phyloP scores from a whole-genome alignment of 2,113 vertebrate species.

The Lepidothrix coronata region DNA sequence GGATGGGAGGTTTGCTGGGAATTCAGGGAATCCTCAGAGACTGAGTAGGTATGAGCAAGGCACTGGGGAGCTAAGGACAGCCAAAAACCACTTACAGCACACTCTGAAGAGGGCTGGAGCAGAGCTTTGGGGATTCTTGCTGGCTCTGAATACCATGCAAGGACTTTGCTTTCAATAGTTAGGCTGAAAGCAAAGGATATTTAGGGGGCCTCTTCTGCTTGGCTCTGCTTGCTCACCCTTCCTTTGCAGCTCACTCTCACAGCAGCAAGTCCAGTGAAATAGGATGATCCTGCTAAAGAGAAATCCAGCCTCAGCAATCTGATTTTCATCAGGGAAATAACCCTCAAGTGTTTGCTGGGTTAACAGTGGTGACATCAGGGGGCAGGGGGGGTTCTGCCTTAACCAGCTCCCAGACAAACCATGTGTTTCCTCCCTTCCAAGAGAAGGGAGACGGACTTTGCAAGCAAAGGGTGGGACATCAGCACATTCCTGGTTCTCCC shows the following conservation, averaged over 20 bases:
- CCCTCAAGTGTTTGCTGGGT: background rate
- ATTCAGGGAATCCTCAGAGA: background rate
- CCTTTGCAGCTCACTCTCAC: background rate
- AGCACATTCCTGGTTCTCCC: background rate
- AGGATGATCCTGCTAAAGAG: background rate
- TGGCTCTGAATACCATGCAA: fast-evolving
- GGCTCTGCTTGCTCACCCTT: background rate
- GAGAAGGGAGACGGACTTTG: background rate
- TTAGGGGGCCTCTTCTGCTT: too few relatives aligned
- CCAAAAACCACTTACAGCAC: background rate
- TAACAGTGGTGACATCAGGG: background rate
- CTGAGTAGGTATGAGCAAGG: background rate
- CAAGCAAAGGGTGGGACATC: background rate
- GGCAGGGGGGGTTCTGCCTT: background rate
- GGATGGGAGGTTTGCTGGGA: fast-evolving
- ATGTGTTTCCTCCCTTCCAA: fast-evolving
- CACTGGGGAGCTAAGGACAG: background rate
- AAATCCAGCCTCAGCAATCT: background rate
- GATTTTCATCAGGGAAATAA: background rate
- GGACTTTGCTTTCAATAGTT: background rate
- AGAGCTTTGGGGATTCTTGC: background rate
- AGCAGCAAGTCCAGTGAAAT: background rate
- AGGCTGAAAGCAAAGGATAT: background rate
- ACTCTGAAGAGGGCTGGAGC: background rate
- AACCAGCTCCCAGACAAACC: background rate